Conservation (phyloP, 2,888 invertebrate species). For the Zele albiditarsus region DNA sequence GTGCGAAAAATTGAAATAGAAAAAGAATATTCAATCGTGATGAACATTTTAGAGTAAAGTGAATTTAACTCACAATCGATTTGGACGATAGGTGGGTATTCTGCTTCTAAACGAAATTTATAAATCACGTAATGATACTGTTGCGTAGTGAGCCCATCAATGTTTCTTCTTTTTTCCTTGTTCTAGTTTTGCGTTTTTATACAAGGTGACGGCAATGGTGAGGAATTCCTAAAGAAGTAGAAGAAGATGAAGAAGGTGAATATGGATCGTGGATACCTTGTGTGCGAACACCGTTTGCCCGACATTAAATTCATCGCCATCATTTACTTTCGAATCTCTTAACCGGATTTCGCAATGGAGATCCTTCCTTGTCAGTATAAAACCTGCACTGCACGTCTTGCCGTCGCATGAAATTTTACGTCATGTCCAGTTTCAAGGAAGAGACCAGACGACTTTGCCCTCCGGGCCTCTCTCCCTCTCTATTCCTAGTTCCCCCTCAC, state of each 20-base stretch:
- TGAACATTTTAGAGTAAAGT: conserved; percentile 11
- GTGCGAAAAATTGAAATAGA: background rate
- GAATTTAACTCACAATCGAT: background rate
- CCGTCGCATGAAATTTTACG: conserved; percentile 50
- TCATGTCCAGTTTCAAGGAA: conserved; percentile 52
- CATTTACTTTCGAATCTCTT: conserved; percentile 64
- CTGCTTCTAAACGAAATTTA: conserved; percentile 7
- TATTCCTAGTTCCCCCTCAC: background rate
- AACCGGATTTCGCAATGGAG: conserved; percentile 55
- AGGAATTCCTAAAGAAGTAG: background rate
- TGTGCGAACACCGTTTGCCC: conserved; percentile 3
- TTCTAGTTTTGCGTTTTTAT: conserved; percentile 17
- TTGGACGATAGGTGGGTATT: background rate
- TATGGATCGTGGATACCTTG: background rate
- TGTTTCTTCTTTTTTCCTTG: conserved; percentile 6
- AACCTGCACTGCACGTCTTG: conserved; percentile 25
- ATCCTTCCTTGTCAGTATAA: conserved; percentile 50
- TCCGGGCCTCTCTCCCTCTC: background rate
- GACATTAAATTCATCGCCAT: conserved; percentile 30
- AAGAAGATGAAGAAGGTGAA: background rate
- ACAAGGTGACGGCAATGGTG: background rate
- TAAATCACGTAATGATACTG: background rate
- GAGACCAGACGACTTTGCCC: conserved; percentile 9
- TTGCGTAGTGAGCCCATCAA: conserved; percentile 7
- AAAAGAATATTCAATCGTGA: conserved; percentile 26